These are phyloP conservation scores for Steinernema scapterisci DNA, from an alignment of 2,888 invertebrate species.

Conservation along the genomic window DNA sequence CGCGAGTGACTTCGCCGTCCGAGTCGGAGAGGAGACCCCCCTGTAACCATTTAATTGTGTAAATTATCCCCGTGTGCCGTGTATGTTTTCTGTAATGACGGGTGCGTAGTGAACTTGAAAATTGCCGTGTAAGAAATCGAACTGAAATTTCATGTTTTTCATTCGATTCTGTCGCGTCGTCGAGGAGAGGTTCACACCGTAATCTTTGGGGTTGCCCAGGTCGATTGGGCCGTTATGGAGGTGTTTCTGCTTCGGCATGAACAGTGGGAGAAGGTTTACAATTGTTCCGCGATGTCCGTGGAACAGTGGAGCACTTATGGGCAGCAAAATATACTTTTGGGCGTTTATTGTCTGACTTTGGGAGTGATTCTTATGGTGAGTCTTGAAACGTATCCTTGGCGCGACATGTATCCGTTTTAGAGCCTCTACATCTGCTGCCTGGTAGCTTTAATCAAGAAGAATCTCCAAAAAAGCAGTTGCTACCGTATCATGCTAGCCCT, in stretches of 20 bases:
- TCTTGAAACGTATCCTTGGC: background rate
- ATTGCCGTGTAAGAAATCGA: background rate
- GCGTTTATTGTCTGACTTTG: background rate
- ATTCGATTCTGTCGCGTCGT: too few relatives aligned
- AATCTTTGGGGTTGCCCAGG: too few relatives aligned
- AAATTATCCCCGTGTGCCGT: background rate
- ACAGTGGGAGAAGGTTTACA: background rate
- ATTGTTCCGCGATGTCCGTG: background rate
- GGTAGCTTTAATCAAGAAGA: background rate
- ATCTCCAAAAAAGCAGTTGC: slow-evolving; percentile 9
- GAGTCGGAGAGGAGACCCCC: too few relatives aligned
- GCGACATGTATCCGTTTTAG: background rate
- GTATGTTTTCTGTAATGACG: background rate
- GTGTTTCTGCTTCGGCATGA: background rate
- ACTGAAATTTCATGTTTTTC: background rate
- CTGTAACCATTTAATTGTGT: background rate
- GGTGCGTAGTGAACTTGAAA: background rate
- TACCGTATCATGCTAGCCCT: slow-evolving; percentile 17
- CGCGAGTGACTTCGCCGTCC: too few relatives aligned
- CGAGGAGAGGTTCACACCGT: too few relatives aligned
- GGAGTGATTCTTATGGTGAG: slow-evolving; percentile 7
- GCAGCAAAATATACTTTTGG: background rate
- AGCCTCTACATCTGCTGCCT: background rate
- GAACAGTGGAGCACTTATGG: background rate
- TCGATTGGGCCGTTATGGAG: background rate